These are phyloP conservation scores for Linyphia triangularis DNA, from an alignment of 2,888 invertebrate species.

Conservation along the genomic window DNA sequence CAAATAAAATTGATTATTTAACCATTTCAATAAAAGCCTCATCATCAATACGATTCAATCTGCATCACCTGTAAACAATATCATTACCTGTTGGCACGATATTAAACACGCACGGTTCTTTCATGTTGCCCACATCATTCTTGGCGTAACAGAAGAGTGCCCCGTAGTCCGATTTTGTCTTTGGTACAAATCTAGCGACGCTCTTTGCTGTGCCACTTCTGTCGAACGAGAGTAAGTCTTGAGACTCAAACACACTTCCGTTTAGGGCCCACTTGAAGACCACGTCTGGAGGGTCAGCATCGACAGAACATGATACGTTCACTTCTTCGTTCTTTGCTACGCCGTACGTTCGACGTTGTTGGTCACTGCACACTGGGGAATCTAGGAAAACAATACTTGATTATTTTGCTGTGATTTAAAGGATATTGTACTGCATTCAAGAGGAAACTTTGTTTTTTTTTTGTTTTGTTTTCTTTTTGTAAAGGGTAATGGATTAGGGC, in stretches of 20 bases:
- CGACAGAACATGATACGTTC: constrained; percentile 76
- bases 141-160: constrained; percentile 77
- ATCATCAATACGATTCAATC: neutral
- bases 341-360: constrained; percentile 76
- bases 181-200: constrained; percentile 76
- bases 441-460: no score
- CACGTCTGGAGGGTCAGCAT: constrained; percentile 80
- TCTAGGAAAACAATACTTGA: no score
- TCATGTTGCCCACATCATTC: constrained; percentile 77
- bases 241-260: constrained; percentile 83
- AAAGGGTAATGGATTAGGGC: no score
- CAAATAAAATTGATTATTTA: no score
- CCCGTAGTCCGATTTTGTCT: constrained; percentile 77
- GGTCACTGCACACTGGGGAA: constrained; percentile 91
- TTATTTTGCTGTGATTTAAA: no score
- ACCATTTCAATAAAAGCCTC: neutral
- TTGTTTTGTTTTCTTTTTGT: no score
- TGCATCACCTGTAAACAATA: neutral
- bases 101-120: constrained; percentile 77
- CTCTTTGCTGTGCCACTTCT: constrained; percentile 24
- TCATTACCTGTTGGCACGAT: constrained; percentile 80
- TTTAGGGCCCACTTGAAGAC: constrained; percentile 96
- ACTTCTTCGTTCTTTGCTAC: constrained; percentile 75
- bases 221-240: constrained; percentile 10
- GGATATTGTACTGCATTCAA: no score